Conservation (phyloP, 2,113 vertebrate species). For the Phrynocephalus versicolor region DNA sequence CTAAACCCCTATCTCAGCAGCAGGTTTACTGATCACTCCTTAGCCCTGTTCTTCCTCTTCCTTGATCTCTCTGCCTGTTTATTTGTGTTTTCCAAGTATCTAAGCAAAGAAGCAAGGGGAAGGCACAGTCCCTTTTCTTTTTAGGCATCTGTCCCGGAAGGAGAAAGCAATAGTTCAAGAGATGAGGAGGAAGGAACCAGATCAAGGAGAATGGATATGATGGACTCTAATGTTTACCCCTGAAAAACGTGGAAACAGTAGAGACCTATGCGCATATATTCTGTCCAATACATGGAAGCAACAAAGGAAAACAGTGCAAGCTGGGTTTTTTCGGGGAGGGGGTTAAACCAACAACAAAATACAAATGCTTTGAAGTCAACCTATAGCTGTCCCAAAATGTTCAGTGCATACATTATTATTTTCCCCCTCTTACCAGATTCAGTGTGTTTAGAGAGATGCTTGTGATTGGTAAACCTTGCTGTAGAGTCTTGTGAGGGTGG, state of each 20-base stretch:
- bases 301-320: too few relatives aligned
- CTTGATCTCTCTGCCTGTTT: background rate
- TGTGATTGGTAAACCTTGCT: slow-evolving; percentile 71
- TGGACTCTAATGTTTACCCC: too few relatives aligned
- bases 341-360: background rate
- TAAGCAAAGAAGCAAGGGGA: background rate
- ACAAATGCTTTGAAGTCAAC: background rate
- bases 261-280: background rate
- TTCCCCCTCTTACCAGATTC: slow-evolving; percentile 72
- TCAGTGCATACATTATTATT: background rate
- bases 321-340: too few relatives aligned
- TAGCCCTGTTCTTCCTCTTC: background rate
- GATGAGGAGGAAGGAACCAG: background rate
- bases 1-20: background rate
- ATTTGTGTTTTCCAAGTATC: background rate
- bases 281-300: background rate
- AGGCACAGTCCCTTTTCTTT: background rate
- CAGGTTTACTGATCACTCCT: background rate
- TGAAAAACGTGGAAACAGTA: background rate
- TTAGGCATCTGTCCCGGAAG: background rate
- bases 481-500: slow-evolving; percentile 65
- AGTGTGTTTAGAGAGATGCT: slow-evolving; percentile 71
- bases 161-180: background rate
- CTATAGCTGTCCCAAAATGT: background rate
- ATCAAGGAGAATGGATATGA: too few relatives aligned